A percentile compares a stretch with the other conserved stretches of the same genome.
phyloP scores from a whole-genome alignment of 2,888 invertebrate genomes.

The Tenthredo notha region DNA sequence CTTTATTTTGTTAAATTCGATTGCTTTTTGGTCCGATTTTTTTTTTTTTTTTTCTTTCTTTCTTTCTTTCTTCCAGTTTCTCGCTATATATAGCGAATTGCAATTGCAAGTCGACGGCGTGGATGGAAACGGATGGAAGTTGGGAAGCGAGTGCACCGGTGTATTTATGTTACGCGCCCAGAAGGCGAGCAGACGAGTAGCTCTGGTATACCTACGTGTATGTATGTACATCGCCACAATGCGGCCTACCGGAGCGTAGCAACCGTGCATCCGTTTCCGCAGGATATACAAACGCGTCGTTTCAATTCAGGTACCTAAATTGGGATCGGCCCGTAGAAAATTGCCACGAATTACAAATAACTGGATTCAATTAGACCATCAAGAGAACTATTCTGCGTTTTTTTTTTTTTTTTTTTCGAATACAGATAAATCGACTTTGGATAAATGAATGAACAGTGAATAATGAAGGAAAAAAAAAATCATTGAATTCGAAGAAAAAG shows the following conservation, averaged over 20 bases:
- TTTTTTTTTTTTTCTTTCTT: background rate
- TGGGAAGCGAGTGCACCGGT: background rate
- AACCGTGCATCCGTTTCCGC: constrained; percentile 74
- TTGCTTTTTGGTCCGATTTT: background rate
- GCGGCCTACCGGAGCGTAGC: constrained; percentile 70
- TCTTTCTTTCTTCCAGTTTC: background rate
- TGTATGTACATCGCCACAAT: constrained; percentile 51
- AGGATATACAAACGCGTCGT: constrained; percentile 69
- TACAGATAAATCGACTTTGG: background rate
- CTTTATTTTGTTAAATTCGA: background rate
- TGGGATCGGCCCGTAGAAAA: constrained; percentile 20
- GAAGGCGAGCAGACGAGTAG: constrained; percentile 1
- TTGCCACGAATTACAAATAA: constrained; percentile 20
- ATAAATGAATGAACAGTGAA: background rate
- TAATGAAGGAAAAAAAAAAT: background rate
- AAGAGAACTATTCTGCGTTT: background rate
- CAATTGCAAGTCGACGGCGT: background rate
- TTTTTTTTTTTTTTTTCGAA: background rate
- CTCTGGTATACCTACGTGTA: background rate
- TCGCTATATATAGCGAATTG: background rate
- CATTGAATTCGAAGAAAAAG: background rate
- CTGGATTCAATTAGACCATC: constrained; percentile 15
- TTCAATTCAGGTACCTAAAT: constrained; percentile 39
- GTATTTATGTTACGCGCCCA: background rate
- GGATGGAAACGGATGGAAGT: background rate